Evolutionary conservation across 2,888 invertebrate species (phyloP), one percentile per base, ranked within the genome.

Genomic region (Drosophila formosana): DNA sequence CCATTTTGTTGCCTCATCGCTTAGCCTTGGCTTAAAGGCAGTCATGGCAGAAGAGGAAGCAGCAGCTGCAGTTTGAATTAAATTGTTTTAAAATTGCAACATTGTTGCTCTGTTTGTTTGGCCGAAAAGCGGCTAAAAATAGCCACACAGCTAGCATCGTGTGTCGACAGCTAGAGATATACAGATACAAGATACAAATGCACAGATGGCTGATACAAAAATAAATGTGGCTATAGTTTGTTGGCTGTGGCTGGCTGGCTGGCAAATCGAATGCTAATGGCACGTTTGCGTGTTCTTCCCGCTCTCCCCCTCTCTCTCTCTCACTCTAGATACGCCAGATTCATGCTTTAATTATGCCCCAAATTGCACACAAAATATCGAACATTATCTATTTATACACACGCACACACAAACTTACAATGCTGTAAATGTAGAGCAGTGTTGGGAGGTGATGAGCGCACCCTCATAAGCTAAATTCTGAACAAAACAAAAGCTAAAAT

Each of bases 301-400:
- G 66, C 47, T 68, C 57, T 68, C 34, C 30, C 61, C 18, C 18
- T 18, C 18, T 18, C 18, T 18, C 18, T 18, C 18, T 18, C 18
- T 18, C 18, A 18, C 18, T 18, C 18, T 18, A 66, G 53, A 80
- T 70, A 66, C 63, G 30, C 28, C 32, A 23, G 9, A 32, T 37
- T 41, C 53, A 47, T 45, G 52, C 72, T 65, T 72, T 67, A 75
- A 81, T 78, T 81, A 78, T 75, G 79, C 79, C 79, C 79, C 79
- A 78, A 78, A 78, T 60, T 69, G 78, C 65, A 52, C 32, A 55
- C 28, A 60, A 61, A 66, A 66, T 47, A 66, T 49, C 45, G 51
- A 63, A 30, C 56, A 63, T 52, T 67, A 57, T 51, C 64, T 68
- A 64, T 67, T 67, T 56, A 50, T 55, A 66, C 26, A 23, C 3